Evolutionary conservation across 2,888 invertebrate species (phyloP).

Genomic region (Cephus sareptanus): DNA sequence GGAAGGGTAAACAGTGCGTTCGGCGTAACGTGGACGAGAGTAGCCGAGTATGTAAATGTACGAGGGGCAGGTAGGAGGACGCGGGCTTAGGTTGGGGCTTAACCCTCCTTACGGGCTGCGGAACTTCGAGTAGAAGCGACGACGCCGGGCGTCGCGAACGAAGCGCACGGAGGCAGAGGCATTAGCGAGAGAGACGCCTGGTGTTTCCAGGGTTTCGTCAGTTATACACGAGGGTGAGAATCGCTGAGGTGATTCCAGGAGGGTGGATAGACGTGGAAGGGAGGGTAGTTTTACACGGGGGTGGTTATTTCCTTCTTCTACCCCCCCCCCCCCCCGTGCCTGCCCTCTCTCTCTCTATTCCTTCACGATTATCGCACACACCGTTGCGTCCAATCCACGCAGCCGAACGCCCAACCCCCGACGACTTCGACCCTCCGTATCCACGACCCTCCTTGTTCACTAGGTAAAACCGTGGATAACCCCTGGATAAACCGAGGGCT

Average conservation of each 20-base stretch:
- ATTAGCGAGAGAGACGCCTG: constrained; percentile 42
- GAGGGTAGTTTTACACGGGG: neutral
- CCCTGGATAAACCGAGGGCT: constrained; percentile 33
- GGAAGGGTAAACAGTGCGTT: constrained; percentile 35
- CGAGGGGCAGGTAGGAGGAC: constrained; percentile 3
- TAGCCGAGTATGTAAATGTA: constrained; percentile 28
- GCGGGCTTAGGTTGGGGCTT: constrained; percentile 6
- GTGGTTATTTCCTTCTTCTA: too few relatives aligned
- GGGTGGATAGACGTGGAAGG: constrained; percentile 6
- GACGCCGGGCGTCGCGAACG: neutral
- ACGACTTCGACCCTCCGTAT: constrained; percentile 7
- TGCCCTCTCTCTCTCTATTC: constrained; percentile 35
- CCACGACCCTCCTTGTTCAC: constrained; percentile 14
- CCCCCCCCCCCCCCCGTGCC: accelerated
- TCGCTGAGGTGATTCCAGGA: constrained; percentile 14
- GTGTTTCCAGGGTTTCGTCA: constrained; percentile 40
- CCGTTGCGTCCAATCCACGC: constrained; percentile 48
- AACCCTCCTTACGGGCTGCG: neutral
- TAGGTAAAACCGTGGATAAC: constrained; percentile 14
- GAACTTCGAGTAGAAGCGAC: constrained; percentile 15
- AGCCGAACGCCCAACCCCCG: constrained; percentile 13
- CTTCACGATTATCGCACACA: constrained; percentile 51
- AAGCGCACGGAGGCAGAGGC: constrained; percentile 30
- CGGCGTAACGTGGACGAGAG: constrained; percentile 39
- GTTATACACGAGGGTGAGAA: constrained; percentile 33